Percentiles rank a stretch among this genome's conserved stretches.
Evolutionary conservation across 2,113 vertebrate genomes (phyloP).

Genomic region (Oxyruncus cristatus): DNA sequence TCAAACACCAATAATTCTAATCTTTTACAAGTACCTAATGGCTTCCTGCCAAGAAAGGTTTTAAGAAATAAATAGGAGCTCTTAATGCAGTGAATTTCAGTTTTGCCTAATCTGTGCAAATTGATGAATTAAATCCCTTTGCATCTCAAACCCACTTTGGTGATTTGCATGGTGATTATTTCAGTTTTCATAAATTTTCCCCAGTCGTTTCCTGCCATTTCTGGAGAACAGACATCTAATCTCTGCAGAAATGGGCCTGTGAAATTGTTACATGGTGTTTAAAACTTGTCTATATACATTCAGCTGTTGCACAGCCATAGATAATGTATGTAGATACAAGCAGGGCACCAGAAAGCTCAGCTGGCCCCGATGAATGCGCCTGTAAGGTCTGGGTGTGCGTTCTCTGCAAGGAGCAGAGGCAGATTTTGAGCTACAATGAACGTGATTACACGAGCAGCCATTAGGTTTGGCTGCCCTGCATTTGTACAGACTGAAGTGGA

Average conservation of each 20-base stretch:
- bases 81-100: conserved; percentile 68
- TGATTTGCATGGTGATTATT: conserved; percentile 63
- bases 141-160: conserved; percentile 65
- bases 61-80: conserved; percentile 70
- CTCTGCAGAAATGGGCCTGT: neutral
- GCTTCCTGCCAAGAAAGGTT: conserved; percentile 66
- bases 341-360: neutral
- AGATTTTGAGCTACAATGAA: neutral
- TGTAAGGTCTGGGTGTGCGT: neutral
- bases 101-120: conserved; percentile 70
- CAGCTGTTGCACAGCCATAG: neutral
- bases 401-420: neutral
- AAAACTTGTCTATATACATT: neutral
- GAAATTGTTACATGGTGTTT: neutral
- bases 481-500: neutral
- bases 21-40: conserved; percentile 63
- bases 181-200: conserved; percentile 51
- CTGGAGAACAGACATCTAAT: neutral
- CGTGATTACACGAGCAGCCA: neutral
- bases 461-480: neutral
- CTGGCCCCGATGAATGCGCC: neutral
- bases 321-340: neutral
- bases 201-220: conserved; percentile 47
- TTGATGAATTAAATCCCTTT: conserved; percentile 70
- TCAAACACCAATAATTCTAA: conserved; percentile 65